Evolutionary conservation across 2,113 vertebrate genomes (phyloP), one percentile per base, ranked within the genome.

Genomic region (Apodemus sylvaticus): DNA sequence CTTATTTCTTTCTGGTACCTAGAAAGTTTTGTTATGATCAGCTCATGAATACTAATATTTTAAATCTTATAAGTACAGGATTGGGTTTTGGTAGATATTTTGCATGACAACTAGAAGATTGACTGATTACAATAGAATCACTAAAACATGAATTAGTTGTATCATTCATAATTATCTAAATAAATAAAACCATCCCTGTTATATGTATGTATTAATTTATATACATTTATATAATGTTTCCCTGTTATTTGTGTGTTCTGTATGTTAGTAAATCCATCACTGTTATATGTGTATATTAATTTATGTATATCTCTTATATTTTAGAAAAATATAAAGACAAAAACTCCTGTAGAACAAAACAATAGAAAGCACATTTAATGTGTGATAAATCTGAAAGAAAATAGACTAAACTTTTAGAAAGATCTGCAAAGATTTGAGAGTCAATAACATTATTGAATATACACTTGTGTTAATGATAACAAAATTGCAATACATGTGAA

Each of bases 301-400:
- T 53, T n/a, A 55, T 60, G 89, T n/a, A 45, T 45, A 53, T 86
- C 17, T 81, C 5, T 60, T 39, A 73, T 42, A 79, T 0, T 76
- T 92, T 48, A 85, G 82, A 13, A 91, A 82, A 70, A 11, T 11
- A 39, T 22, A 7, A 94, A 77, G 66, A 74, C 22, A n/a, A 60
- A 94, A 89, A 70, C 55, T 77, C 5, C n/a, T 85, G 39, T 26
- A 73, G 6, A 86, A 20, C 70, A 89, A 82, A 79, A 42, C 7
- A 48, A 60, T 55, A 4, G n/a, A 89, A 93, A 39, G 55, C 22
- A 20, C 26, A 86, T 70, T 89, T 81, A 66, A 83, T n/a, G 53
- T 16, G 58, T 45, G 66, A 86, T 76, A 93, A 19, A 93, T 36
- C 83, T 3, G 39, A 45, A 94, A 92, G 74, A 79, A 96, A 53